phyloP scores from a whole-genome alignment of 1,140 invertebrate genomes.

The Lamellibrachia luymesi region DNA sequence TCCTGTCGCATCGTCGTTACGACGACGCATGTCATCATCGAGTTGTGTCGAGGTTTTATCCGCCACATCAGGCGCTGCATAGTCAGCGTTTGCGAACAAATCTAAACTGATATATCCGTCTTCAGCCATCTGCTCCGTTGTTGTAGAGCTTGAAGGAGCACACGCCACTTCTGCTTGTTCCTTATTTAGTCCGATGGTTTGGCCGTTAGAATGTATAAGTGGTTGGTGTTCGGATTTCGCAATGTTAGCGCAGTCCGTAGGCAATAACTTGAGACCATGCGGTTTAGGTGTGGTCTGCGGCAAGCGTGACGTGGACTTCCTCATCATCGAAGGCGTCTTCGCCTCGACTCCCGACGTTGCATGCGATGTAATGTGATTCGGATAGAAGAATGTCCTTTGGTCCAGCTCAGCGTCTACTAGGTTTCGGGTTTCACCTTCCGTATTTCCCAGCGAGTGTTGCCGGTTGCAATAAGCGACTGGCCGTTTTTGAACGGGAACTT shows the following conservation, averaged over 20 bases:
- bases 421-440: neutral
- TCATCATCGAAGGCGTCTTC: too few relatives aligned
- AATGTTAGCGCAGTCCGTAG: neutral
- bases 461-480: neutral
- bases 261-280: neutral
- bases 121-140: neutral
- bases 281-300: neutral
- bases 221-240: neutral
- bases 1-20: neutral
- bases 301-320: too few relatives aligned
- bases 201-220: neutral
- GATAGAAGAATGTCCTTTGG: neutral
- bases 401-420: neutral
- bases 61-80: neutral
- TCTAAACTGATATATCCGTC: neutral
- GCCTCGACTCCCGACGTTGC: neutral
- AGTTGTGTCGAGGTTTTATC: neutral
- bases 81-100: neutral
- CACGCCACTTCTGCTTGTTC: neutral
- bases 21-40: neutral
- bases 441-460: neutral
- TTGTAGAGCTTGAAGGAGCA: neutral
- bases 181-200: neutral
- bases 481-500: neutral
- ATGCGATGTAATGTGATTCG: neutral